Evolutionary conservation across 2,888 invertebrate species (phyloP).

Genomic region (Girardia tigrina): DNA sequence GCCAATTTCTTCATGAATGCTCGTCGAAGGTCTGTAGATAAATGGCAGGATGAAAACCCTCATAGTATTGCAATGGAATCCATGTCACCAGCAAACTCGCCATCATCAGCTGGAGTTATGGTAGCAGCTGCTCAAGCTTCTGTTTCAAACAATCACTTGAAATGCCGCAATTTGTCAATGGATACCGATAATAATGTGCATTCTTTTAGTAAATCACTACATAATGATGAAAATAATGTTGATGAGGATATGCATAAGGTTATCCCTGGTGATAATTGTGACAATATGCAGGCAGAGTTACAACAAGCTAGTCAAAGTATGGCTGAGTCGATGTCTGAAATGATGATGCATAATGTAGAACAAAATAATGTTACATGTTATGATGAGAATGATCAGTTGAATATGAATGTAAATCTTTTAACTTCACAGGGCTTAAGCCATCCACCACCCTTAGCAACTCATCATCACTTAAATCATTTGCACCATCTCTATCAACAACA

Average conservation of each 20-base stretch:
- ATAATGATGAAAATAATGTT: neutral
- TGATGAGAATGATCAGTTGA: constrained; percentile 1
- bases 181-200: neutral
- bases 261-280: neutral
- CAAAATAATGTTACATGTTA: neutral
- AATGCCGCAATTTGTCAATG: neutral
- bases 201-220: neutral
- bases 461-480: neutral
- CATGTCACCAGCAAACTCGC: neutral
- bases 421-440: constrained; percentile 15
- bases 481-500: constrained; percentile 15
- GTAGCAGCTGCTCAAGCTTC: neutral
- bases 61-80: neutral
- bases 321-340: constrained; percentile 9
- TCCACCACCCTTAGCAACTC: neutral
- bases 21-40: constrained; percentile 69
- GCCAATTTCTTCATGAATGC: constrained; percentile 99
- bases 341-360: constrained; percentile 13
- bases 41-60: constrained; percentile 61
- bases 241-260: neutral
- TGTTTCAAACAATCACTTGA: neutral
- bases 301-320: constrained; percentile 5
- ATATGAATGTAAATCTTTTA: neutral
- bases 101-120: neutral
- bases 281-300: constrained; percentile 4